A percentile compares a stretch with the other conserved stretches of the same genome.
Conservation (phyloP, 2,113 vertebrate species). For the Bujurquina vittata region DNA sequence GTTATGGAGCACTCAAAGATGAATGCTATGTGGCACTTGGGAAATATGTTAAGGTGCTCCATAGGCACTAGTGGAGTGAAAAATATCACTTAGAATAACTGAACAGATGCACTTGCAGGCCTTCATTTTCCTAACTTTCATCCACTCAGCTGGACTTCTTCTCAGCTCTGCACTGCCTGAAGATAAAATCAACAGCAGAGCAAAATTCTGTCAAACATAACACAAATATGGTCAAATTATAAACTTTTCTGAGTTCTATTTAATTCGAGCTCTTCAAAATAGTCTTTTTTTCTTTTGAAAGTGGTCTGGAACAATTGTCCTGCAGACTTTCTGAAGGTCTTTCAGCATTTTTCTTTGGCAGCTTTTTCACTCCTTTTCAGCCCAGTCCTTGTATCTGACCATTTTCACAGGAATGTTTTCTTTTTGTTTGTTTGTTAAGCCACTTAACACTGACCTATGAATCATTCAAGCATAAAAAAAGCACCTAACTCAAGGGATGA, state of each 20-base stretch:
- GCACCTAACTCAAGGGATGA: no score
- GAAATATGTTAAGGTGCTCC: slow-evolving; percentile 15
- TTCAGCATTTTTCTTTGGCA: neutral
- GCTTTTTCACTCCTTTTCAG: neutral
- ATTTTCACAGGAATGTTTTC: neutral
- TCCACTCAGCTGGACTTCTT: slow-evolving; percentile 42
- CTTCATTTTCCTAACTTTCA: slow-evolving; percentile 20
- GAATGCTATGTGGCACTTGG: slow-evolving; percentile 10
- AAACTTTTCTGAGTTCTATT: neutral
- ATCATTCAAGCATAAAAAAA: no score
- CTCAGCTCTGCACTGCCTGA: slow-evolving; percentile 21
- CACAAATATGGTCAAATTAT: neutral
- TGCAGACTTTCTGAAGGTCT: no score
- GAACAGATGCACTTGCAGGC: slow-evolving; percentile 38
- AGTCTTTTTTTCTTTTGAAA: no score
- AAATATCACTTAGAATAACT: slow-evolving; percentile 10
- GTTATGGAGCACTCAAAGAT: slow-evolving; percentile 46
- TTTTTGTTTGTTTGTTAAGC: no score
- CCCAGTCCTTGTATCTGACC: neutral
- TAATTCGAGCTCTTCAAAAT: neutral
- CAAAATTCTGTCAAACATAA: slow-evolving; percentile 1
- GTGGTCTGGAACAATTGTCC: no score
- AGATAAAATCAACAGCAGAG: slow-evolving; percentile 36
- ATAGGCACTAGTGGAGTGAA: slow-evolving; percentile 1
- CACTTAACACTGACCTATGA: no score